Evolutionary conservation across 2,888 invertebrate species (phyloP).

Genomic region (Caenorhabditis macrosperma): DNA sequence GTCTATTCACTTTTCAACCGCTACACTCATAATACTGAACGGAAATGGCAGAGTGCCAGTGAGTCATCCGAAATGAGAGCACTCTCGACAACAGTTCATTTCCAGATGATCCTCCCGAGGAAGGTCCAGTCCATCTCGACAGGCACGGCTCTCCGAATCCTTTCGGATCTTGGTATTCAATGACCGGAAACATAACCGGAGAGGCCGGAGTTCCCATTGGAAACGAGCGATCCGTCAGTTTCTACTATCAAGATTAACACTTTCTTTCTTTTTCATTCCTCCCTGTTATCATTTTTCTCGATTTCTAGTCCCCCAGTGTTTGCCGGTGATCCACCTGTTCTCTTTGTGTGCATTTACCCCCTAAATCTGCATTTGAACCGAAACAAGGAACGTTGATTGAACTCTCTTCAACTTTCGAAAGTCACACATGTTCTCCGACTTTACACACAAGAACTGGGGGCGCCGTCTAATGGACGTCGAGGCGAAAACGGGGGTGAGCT

Average conservation of each 20-base stretch:
- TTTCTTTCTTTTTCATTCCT: not conserved
- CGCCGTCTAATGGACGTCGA: not conserved
- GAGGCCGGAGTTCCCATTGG: conserved; percentile 69
- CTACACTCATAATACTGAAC: conserved; percentile 65
- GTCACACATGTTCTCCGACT: not conserved
- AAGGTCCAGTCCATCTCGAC: conserved; percentile 43
- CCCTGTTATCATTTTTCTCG: not conserved
- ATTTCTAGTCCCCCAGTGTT: not conserved
- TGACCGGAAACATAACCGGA: conserved; percentile 63
- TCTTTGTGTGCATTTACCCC: not conserved
- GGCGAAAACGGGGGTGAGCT: not conserved
- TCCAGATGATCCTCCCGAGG: conserved; percentile 62
- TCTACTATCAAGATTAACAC: conserved; percentile 58
- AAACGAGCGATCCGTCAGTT: conserved; percentile 64
- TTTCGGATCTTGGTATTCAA: conserved; percentile 71
- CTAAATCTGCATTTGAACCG: conserved; percentile 15
- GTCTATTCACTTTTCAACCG: conserved; percentile 65
- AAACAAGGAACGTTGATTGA: not conserved
- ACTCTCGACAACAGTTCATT: not conserved
- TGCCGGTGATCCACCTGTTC: conserved; percentile 16
- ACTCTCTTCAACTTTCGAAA: not conserved
- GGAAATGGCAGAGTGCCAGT: conserved; percentile 72
- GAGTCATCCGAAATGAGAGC: not conserved
- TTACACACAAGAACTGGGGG: not conserved
- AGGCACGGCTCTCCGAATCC: conserved; percentile 63